Percentiles rank a stretch among this genome's conserved stretches.
Evolutionary conservation across 1,140 invertebrate genomes (phyloP).

Genomic region (Neodiprion pinetum): DNA sequence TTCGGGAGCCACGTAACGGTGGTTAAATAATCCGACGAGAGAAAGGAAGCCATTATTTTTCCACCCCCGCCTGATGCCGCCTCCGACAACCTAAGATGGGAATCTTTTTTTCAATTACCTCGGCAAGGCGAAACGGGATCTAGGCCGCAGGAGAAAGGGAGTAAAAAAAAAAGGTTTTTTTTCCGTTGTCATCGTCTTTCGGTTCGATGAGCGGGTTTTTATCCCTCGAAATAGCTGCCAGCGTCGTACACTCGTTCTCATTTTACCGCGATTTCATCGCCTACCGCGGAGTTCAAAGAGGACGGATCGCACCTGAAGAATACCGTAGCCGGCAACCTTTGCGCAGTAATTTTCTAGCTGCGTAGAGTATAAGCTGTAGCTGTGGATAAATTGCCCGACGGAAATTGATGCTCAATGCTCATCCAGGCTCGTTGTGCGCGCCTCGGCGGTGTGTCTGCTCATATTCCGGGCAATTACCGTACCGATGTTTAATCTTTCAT

Average conservation of each 20-base stretch:
- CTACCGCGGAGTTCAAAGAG: too few relatives aligned
- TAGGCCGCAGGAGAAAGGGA: too few relatives aligned
- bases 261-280: too few relatives aligned
- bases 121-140: background rate
- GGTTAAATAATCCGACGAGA: background rate
- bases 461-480: constrained; percentile 3
- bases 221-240: too few relatives aligned
- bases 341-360: too few relatives aligned
- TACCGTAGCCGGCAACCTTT: too few relatives aligned
- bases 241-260: too few relatives aligned
- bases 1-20: background rate
- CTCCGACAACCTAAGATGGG: background rate
- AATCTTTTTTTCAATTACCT: background rate
- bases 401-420: background rate
- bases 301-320: too few relatives aligned
- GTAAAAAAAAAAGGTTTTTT: background rate
- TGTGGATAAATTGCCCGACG: background rate
- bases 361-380: too few relatives aligned
- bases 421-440: background rate
- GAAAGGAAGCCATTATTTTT: background rate
- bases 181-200: background rate
- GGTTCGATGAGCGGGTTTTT: background rate
- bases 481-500: constrained; percentile 1
- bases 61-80: too few relatives aligned
- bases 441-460: background rate